Conservation (phyloP, 2,113 vertebrate genomes). For the Crotalus horridus region DNA sequence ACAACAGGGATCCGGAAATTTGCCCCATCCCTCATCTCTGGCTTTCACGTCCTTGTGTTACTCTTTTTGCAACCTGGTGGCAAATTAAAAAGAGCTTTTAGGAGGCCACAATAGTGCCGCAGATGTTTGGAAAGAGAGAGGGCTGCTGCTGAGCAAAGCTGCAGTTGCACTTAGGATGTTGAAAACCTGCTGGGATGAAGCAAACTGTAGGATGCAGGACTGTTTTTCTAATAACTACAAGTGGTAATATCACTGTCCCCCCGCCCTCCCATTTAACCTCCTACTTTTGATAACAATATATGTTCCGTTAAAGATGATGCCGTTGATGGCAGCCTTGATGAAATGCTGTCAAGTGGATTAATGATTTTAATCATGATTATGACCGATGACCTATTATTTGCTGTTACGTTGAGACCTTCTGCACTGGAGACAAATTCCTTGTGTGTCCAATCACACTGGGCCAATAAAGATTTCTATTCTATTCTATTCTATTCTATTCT, state of each 20-base stretch:
- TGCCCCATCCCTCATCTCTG: background rate
- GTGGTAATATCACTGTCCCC: background rate
- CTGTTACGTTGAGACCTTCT: background rate
- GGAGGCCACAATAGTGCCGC: background rate
- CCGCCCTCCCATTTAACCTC: background rate
- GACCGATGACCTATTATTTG: background rate
- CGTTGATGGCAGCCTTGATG: background rate
- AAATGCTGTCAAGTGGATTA: background rate
- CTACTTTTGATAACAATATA: background rate
- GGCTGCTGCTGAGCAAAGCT: background rate
- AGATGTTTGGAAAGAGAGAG: background rate
- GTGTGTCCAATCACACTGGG: background rate
- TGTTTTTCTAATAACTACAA: background rate
- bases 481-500: no score
- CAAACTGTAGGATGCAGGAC: background rate
- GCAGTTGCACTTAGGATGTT: background rate
- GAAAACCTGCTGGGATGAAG: background rate
- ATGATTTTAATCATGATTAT: background rate
- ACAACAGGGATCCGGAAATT: background rate
- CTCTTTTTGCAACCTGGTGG: background rate
- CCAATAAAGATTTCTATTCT: background rate
- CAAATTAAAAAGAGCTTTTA: background rate
- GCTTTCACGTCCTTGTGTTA: background rate
- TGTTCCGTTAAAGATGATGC: background rate
- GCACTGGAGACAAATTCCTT: background rate